A percentile compares a stretch with the other conserved stretches of the same genome.
These are phyloP conservation scores for Hystrix cristata DNA, from an alignment of 2,113 vertebrate genomes.

Conservation along the genomic window DNA sequence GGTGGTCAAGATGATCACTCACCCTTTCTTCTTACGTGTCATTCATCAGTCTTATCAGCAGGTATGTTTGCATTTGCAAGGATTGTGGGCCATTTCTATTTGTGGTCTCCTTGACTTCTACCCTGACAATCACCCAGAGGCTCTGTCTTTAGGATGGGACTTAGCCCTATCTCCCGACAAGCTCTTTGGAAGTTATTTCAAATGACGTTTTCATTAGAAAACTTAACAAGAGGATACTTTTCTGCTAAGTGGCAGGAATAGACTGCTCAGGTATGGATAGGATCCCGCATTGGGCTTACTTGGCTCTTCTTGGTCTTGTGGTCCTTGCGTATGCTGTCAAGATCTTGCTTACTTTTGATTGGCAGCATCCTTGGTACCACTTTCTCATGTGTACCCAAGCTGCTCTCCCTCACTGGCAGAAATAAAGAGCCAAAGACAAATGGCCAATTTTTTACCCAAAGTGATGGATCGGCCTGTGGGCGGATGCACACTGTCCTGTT, in stretches of 20 bases:
- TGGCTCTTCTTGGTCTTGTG: rapidly evolving
- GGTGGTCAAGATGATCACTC: background rate
- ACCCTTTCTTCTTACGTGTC: background rate
- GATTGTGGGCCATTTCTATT: background rate
- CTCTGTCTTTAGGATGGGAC: background rate
- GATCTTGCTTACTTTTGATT: background rate
- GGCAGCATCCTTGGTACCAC: conserved; percentile 18
- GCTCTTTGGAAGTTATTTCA: background rate
- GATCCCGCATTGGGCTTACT: background rate
- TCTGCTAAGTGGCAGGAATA: background rate
- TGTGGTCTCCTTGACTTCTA: background rate
- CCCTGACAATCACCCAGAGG: background rate
- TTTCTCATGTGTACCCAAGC: background rate
- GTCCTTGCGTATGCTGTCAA: background rate
- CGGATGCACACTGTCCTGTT: conserved; percentile 17
- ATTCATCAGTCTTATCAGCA: background rate
- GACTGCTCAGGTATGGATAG: background rate
- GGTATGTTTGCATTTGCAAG: background rate
- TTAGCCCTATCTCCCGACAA: background rate
- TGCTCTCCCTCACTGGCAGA: conserved; percentile 2
- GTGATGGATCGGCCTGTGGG: conserved; percentile 63
- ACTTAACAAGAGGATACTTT: conserved; percentile 5
- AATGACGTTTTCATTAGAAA: background rate
- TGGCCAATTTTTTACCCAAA: conserved; percentile 76
- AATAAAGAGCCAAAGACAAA: conserved; percentile 21